Evolutionary conservation across 2,888 invertebrate species (phyloP).

Genomic region (Troilus luridus): DNA sequence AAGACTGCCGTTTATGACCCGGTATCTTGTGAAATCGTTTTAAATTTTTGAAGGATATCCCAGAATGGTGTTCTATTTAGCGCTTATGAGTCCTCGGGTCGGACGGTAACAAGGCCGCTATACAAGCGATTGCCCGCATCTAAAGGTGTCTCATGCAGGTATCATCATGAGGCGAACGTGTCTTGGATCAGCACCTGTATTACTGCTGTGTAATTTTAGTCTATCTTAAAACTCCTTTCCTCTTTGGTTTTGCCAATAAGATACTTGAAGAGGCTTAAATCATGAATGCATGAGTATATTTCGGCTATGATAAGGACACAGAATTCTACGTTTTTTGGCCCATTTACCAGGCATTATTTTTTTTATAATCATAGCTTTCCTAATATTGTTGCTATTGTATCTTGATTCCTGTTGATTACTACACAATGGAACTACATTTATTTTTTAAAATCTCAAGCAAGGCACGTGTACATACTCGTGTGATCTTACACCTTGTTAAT

Average conservation of each 20-base stretch:
- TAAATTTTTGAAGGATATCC: slow-evolving; percentile 32
- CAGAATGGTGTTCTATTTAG: neutral
- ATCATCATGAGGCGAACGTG: neutral
- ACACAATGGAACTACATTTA: too few relatives aligned
- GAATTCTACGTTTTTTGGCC: neutral
- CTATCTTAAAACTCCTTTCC: neutral
- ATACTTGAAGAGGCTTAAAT: neutral
- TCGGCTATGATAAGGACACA: neutral
- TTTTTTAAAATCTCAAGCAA: neutral
- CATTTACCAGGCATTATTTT: too few relatives aligned
- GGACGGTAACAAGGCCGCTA: neutral
- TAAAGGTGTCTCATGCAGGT: neutral
- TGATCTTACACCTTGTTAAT: neutral
- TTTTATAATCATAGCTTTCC: too few relatives aligned
- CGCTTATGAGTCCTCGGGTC: neutral
- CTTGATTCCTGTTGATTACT: too few relatives aligned
- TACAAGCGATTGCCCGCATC: neutral
- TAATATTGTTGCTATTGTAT: too few relatives aligned
- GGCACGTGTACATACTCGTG: neutral
- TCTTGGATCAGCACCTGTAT: slow-evolving; percentile 10
- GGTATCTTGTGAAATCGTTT: slow-evolving; percentile 35
- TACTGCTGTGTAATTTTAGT: neutral
- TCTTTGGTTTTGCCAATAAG: neutral
- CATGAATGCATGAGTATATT: neutral
- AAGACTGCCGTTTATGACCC: neutral